These are phyloP conservation scores for Strigamia maritima DNA, from an alignment of 2,888 invertebrate genomes.

Conservation along the genomic window DNA sequence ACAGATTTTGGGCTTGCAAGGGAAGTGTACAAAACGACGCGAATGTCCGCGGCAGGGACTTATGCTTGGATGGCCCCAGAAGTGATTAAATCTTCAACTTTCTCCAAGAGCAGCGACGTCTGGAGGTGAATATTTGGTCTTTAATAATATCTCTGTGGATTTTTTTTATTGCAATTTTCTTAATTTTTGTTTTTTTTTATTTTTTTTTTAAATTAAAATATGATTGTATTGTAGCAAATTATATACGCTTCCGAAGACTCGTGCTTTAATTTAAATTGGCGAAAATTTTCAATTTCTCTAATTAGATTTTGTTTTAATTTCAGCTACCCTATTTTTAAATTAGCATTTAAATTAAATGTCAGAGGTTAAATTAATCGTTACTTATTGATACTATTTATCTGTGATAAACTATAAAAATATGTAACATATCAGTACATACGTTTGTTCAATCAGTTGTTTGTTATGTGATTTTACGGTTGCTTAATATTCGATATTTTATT, in stretches of 20 bases:
- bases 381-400: background rate
- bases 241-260: too few relatives aligned
- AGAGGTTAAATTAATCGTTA: background rate
- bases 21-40: slow-evolving; percentile 91
- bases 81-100: slow-evolving; percentile 84
- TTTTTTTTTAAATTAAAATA: background rate
- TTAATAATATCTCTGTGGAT: background rate
- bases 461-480: background rate
- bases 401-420: background rate
- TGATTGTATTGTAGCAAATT: too few relatives aligned
- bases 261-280: background rate
- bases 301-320: background rate
- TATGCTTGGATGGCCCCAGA: slow-evolving; percentile 99
- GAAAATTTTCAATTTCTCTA: background rate
- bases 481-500: background rate
- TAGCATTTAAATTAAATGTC: background rate
- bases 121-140: slow-evolving; percentile 66
- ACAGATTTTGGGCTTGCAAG: slow-evolving; percentile 95
- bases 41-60: slow-evolving; percentile 96
- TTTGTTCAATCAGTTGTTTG: background rate
- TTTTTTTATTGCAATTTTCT: background rate
- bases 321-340: background rate
- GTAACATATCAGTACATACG: background rate
- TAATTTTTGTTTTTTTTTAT: background rate
- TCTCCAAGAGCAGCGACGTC: slow-evolving; percentile 91